Percentiles rank a stretch among this genome's conserved stretches.
phyloP scores from a whole-genome alignment of 2,113 vertebrate genomes.

The Bostrychus sinensis region DNA sequence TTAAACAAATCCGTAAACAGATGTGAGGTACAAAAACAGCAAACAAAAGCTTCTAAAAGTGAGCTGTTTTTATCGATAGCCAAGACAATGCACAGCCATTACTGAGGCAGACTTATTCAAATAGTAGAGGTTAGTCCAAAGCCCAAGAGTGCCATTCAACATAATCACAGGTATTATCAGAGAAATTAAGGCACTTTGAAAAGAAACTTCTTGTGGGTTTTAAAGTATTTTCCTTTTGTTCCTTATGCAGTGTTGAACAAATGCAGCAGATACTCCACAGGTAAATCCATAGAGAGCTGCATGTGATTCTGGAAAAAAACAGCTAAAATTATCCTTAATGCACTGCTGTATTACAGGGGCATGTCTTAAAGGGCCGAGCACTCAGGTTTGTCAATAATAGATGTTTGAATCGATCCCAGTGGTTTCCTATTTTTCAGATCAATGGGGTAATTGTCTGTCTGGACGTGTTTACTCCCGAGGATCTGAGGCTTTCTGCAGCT shows the following conservation, averaged over 20 bases:
- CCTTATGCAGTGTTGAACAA: no score
- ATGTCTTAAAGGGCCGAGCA: background rate
- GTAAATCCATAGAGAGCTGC: background rate
- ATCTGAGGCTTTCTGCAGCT: background rate
- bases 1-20: background rate
- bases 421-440: background rate
- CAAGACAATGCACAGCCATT: conserved; percentile 7
- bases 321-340: conserved; percentile 19
- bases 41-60: conserved; percentile 6
- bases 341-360: background rate
- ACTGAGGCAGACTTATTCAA: background rate
- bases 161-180: conserved; percentile 16
- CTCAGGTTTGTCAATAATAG: conserved; percentile 9
- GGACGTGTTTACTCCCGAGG: background rate
- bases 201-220: background rate
- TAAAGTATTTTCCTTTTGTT: conserved; percentile 18
- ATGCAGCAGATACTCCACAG: conserved; percentile 4
- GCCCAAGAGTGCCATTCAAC: background rate
- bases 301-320: conserved; percentile 3
- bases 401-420: background rate
- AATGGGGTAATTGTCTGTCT: conserved; percentile 4
- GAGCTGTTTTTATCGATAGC: background rate
- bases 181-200: background rate
- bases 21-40: background rate
- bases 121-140: conserved; percentile 7